phyloP scores from a whole-genome alignment of 2,888 invertebrate species.

The Salticus scenicus region DNA sequence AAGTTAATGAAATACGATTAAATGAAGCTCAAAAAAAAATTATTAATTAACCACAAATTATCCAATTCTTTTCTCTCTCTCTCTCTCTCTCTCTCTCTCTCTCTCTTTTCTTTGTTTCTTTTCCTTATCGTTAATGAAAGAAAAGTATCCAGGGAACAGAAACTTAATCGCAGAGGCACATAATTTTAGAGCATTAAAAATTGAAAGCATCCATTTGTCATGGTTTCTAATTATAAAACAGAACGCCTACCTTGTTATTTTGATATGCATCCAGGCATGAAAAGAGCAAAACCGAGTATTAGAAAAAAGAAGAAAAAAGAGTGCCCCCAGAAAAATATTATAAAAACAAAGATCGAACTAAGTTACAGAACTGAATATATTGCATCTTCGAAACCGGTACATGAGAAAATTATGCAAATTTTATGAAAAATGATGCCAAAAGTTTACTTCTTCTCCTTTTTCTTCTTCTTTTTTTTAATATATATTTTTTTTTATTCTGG shows the following conservation, averaged over 20 bases:
- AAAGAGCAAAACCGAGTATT: background rate
- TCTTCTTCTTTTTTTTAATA: background rate
- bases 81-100: too few relatives aligned
- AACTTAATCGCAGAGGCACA: background rate
- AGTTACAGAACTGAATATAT: background rate
- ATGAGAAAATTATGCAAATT: conserved; percentile 12
- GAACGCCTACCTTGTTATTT: background rate
- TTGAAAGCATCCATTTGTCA: background rate
- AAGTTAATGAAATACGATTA: too few relatives aligned
- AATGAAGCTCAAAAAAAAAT: too few relatives aligned
- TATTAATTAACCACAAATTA: too few relatives aligned
- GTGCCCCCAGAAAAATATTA: too few relatives aligned
- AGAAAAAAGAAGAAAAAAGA: background rate
- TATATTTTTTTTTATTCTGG: too few relatives aligned
- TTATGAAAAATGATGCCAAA: background rate
- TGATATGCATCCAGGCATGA: background rate
- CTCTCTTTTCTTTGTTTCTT: too few relatives aligned
- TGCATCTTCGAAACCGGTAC: background rate
- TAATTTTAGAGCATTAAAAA: conserved; percentile 13
- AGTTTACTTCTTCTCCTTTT: background rate
- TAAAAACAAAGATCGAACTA: background rate
- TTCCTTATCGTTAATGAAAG: too few relatives aligned
- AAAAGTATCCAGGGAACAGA: too few relatives aligned
- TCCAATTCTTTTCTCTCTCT: too few relatives aligned
- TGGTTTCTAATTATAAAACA: background rate